Evolutionary conservation across 1,140 invertebrate species (phyloP), one percentile per base, ranked within the genome.

Genomic region (Ctenoplectra terminalis): DNA sequence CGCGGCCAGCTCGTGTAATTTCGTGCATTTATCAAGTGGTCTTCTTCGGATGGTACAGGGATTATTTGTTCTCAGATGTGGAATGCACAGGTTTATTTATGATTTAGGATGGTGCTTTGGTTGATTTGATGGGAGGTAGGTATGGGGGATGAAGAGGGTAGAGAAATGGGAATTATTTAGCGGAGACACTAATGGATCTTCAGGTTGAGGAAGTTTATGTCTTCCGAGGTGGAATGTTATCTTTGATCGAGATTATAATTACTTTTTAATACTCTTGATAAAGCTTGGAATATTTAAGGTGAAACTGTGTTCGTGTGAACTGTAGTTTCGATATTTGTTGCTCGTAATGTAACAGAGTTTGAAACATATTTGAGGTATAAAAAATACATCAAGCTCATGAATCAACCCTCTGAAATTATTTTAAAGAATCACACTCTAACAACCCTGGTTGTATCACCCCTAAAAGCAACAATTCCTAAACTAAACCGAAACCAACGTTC

Each of bases 11-110:
- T 15, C 13, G 26, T 17, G 56, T 73, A 63, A 73, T 80, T 80
- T 40, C 46, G 72, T 9, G 74, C 74, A 69, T 77, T 69, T 52
- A 43, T 77, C 50, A 56, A 17, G n/a, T 17, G 40, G 9, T 26
- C 54, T 61, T 46, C 40, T 8, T 34, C 37, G 40, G 46, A 26
- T 6, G 23, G 29, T 29, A 29, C 23, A 15, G 15, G 23, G 29
- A 43, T 54, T n/a, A 20, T 73, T 52, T 60, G 60, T 61, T 61
- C 13, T 43, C 29, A 37, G 50, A 74, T 13, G 17, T 23, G n/a
- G 13, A 26, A 31, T 37, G 26, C 26, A 40, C 8, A 9, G 29
- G 71, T 23, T 74, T 74, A 74, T 74, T 74, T 61, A 74, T 60
- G 71, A 46, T 58, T 74, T 31, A 15, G 23, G 17, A 20, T 26